Evolutionary conservation across 2,888 invertebrate species (phyloP), one percentile per base, ranked within the genome.

Genomic region (Eledone cirrhosa): DNA sequence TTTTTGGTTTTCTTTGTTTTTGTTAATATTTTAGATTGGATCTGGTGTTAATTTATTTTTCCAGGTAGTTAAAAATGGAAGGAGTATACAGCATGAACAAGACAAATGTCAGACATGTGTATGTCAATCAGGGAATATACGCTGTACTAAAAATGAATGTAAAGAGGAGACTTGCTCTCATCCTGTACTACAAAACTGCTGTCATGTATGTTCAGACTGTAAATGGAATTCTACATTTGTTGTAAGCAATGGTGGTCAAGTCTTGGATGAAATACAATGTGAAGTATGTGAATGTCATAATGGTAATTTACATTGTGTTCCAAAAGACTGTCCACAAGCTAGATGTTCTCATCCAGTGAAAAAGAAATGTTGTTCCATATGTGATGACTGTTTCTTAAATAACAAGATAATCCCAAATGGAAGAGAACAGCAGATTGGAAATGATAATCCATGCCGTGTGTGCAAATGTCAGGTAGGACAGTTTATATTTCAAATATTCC

Each of bases 341-440:
- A 48, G 78, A 19, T 88, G 87, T 80, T 77, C 77, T 13, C 83
- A 86, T 79, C 87, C 87, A 8, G 82, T 83, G 11, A 80, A 63
- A 1, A 80, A 80, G 3, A 82, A 83, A 41, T 88, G 87, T 78
- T 88, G 87, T 80, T 86, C 84, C 16, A 80, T 69, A 13, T 88
- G 88, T 82, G 72, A 63, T 2, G 84, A 84, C 47, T 88, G 88
- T 81, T 77, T 82, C 75, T 80, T 82, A 48, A 81, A 84, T 63
- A 83, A 83, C 14, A 75, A 80, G 24, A 59, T 79, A 19, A 82
- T 85, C 75, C 79, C 78, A 41, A 84, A 87, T 82, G 87, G 86
- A 1, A 72, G 19, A 13, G 4, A 72, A 41, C 31, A n/a, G 13
- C n/a, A n/a, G 0, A 72, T 4, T 22, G 72, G 41, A n/a, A 13